Percentiles rank a stretch among this genome's conserved stretches.
These are phyloP conservation scores for Scaptomyza tumidula DNA, from an alignment of 2,888 invertebrate genomes.

Conservation along the genomic window DNA sequence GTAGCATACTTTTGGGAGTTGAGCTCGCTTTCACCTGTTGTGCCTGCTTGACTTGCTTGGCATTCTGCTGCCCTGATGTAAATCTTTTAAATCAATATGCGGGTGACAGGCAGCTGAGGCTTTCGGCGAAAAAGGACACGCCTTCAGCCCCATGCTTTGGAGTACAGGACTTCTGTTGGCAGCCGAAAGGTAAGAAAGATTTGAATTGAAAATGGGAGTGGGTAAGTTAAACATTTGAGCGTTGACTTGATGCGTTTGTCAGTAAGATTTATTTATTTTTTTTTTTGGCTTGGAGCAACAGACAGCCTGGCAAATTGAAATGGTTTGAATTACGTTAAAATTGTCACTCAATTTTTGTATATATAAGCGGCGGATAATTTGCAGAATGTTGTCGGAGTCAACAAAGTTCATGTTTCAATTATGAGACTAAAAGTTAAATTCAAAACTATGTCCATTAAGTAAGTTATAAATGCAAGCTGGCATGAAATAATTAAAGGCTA, in stretches of 20 bases:
- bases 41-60: constrained; percentile 15
- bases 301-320: constrained; percentile 73
- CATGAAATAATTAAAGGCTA: no score
- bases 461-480: not conserved
- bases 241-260: constrained; percentile 42
- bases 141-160: constrained; percentile 4
- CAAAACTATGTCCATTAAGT: not conserved
- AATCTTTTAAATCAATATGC: constrained; percentile 78
- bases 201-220: constrained; percentile 8
- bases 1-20: constrained; percentile 49
- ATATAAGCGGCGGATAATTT: constrained; percentile 16
- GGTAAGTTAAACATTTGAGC: constrained; percentile 22
- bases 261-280: constrained; percentile 20
- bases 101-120: constrained; percentile 56
- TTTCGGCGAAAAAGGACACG: constrained; percentile 27
- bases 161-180: constrained; percentile 10
- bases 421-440: not conserved
- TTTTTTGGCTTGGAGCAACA: constrained; percentile 62
- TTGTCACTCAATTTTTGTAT: constrained; percentile 30
- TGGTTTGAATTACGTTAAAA: constrained; percentile 67
- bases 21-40: constrained; percentile 50
- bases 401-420: not conserved
- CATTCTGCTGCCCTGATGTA: constrained; percentile 42
- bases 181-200: constrained; percentile 2
- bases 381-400: not conserved